Conservation (phyloP, 2,113 vertebrate species). For the Poeciliopsis turrubarensis region DNA sequence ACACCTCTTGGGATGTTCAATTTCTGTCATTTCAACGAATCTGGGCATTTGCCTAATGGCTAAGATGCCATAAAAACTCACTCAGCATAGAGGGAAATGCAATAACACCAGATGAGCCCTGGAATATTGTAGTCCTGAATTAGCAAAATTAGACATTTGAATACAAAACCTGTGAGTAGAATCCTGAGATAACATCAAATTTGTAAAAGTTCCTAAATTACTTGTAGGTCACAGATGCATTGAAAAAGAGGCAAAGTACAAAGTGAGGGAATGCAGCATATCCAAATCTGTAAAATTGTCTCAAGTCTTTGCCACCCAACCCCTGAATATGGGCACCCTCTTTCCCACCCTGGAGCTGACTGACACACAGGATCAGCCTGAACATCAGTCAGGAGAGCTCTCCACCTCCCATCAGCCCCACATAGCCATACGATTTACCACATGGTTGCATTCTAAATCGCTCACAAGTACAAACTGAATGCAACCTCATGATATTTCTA, state of each 20-base stretch:
- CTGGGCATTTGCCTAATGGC: slow-evolving; percentile 54
- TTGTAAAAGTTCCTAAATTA: background rate
- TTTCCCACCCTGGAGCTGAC: slow-evolving; percentile 50
- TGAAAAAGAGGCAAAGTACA: background rate
- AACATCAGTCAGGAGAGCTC: slow-evolving; percentile 51
- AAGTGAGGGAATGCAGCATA: slow-evolving; percentile 16
- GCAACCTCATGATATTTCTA: slow-evolving; percentile 30
- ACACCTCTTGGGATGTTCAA: slow-evolving; percentile 52
- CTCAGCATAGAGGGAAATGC: slow-evolving; percentile 37
- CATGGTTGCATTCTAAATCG: slow-evolving; percentile 18
- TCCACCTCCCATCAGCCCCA: slow-evolving; percentile 35
- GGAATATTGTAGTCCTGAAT: slow-evolving; percentile 33
- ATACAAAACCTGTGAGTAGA: background rate
- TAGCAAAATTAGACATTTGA: slow-evolving; percentile 9
- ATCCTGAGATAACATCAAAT: background rate
- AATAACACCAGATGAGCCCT: slow-evolving; percentile 52
- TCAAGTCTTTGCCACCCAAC: slow-evolving; percentile 31
- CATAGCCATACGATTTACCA: slow-evolving; percentile 56
- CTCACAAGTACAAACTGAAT: slow-evolving; percentile 29
- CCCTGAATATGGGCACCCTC: slow-evolving; percentile 37
- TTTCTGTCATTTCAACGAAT: slow-evolving; percentile 59
- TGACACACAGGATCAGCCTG: slow-evolving; percentile 69
- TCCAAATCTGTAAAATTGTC: slow-evolving; percentile 21
- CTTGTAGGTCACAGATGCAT: slow-evolving; percentile 2
- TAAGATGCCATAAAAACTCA: slow-evolving; percentile 58